Base-by-base conservation (phyloP, 2,888 invertebrate species). In the Gasteruption jaculator region DNA sequence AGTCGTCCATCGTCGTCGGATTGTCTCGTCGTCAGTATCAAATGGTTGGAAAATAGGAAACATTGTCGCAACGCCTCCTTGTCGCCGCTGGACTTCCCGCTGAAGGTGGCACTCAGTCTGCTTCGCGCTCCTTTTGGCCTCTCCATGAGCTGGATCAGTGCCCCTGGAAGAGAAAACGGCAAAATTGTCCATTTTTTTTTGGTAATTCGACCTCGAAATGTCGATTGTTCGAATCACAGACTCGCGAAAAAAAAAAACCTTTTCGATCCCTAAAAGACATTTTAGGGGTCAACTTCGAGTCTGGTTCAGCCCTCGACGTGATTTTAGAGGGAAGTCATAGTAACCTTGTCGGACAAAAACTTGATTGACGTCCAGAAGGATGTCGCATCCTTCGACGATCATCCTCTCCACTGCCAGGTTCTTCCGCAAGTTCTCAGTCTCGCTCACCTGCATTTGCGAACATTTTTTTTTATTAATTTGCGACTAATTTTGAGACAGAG, bases 361-460 rank as follows among this genome's bases (percentile, higher is more conserved):
- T 76, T 93, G 92, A 71, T 91, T 92, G 15, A 92, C 91, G 61
- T 93, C 92, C 36, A 93, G 74, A 29, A 93, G 75, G 57, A 93
- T 91, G 65, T 93, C 92, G 71, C 92, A 93, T 11, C 92, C 92
- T 67, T 92, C 92, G 2, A 91, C 86, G 48, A 93, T 92, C 91
- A 92, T 92, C 33, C 92, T 75, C 71, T 93, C 92, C 19, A 93
- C 89, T 0, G 92, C 88, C 53, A 93, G 73, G 67, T 93, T 93
- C 73, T 92, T 92, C 16, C 92, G 74, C 37, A 93, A 76, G 65
- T 92, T 92, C 69, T 93, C 92, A 0, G 92, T 93, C 71, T 92
- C 92, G 62, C 91, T 91, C 22, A 87, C 87, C 85, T 88, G 56
- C n/a, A n/a, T n/a, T n/a, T n/a, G n/a, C n/a, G n/a, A n/a, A n/a